Conservation (phyloP, 2,797 vertebrate species). For the Artibeus jamaicensis region DNA sequence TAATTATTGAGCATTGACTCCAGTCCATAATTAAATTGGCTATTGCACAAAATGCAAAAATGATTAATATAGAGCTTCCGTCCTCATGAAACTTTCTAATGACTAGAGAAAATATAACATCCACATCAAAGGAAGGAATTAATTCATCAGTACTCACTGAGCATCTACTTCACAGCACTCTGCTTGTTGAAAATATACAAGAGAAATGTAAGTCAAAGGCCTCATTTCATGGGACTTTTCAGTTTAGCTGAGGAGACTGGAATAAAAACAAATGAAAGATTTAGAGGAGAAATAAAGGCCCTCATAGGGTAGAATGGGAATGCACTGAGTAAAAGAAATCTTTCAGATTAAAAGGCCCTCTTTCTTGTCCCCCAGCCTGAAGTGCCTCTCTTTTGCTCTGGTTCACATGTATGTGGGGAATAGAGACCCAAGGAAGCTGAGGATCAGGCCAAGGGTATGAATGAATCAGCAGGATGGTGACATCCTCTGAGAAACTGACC, state of each 20-base stretch:
- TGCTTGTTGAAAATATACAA: background rate
- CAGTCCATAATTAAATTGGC: background rate
- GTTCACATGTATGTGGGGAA: background rate
- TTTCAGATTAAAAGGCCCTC: background rate
- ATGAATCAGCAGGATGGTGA: background rate
- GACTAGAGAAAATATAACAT: background rate
- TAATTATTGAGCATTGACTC: background rate
- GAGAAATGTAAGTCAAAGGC: background rate
- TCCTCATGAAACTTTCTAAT: background rate
- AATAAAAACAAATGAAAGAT: background rate
- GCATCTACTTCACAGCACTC: background rate
- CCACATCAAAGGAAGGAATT: background rate
- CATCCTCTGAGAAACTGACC: background rate
- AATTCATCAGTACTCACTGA: background rate
- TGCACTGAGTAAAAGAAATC: background rate
- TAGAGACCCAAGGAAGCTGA: background rate
- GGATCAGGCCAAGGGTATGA: background rate
- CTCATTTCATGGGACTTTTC: background rate
- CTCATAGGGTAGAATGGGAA: background rate
- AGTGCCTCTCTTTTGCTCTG: background rate
- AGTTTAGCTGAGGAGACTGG: background rate
- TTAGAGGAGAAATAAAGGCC: background rate
- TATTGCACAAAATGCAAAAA: background rate
- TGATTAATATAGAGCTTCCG: background rate
- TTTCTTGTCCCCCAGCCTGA: background rate